Evolutionary conservation across 1,140 invertebrate species (phyloP), one percentile per base, ranked within the genome.

Genomic region (Parapsyche elsis): DNA sequence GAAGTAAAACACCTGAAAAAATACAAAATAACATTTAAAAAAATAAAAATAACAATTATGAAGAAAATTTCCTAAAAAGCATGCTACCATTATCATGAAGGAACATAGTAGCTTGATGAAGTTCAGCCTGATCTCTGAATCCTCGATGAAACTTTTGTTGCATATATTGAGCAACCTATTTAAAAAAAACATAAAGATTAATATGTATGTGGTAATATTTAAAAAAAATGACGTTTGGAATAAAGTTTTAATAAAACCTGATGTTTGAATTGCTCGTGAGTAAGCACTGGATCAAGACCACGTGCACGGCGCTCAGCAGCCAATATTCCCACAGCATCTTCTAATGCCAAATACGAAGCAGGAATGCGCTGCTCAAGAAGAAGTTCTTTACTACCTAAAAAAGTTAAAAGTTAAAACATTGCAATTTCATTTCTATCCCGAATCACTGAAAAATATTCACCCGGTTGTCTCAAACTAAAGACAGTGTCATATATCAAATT

Each of bases 81-180:
- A n/a, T n/a, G n/a, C n/a, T n/a, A 91, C 97, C 98, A 89, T 99
- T 99, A 85, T 99, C 98, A 88, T 99, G 98, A 0, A 99, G 91
- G 88, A 99, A 99, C 80, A 96, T 92, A 0, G 97, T 98, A 0
- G 98, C 98, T 87, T 99, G 97, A 84, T 98, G 95, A 45, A 99
- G 86, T 87, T 99, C 98, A 0, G 95, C 92, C 5, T 92, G 91
- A 90, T 99, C 97, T 23, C 97, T 89, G 86, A 97, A 98, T 16
- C 92, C 92, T 76, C 92, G 90, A 81, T 93, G 90, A 71, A 92
- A 90, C 80, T 90, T 91, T 64, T 90, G 85, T 79, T 88, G 87
- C 87, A 89, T 88, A 78, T 88, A 88, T 80, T 89, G 88, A 0
- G 87, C 87, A 38, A 89, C 87, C 88, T 88, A 81, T 49, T 2